Conservation (phyloP, 2,888 invertebrate genomes). For the Elmis aenea region DNA sequence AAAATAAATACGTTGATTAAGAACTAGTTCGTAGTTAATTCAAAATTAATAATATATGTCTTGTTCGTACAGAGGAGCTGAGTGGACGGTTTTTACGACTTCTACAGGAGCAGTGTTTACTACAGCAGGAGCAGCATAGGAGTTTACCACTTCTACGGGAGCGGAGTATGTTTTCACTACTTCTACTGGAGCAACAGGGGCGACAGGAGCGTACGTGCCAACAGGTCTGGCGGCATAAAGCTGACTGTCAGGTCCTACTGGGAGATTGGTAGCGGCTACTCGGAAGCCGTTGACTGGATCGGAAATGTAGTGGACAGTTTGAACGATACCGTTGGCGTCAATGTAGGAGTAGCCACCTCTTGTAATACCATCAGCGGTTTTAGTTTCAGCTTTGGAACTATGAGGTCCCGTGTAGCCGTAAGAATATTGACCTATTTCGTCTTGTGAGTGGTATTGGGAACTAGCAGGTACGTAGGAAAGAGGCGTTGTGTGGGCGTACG, state of each 20-base stretch:
- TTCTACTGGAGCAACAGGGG: no score
- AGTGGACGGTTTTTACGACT: constrained; percentile 9
- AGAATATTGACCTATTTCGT: constrained; percentile 49
- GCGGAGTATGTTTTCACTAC: no score
- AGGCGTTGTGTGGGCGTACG: constrained; percentile 3
- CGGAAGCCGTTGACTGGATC: constrained; percentile 61
- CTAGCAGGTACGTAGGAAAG: constrained; percentile 16
- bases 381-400: constrained; percentile 60
- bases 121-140: no score
- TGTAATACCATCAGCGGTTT: constrained; percentile 57
- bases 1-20: no score
- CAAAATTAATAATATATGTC: constrained; percentile 24
- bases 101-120: no score
- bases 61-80: constrained; percentile 22
- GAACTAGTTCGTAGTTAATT: no score
- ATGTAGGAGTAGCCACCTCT: constrained; percentile 65
- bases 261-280: constrained; percentile 61
- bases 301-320: constrained; percentile 60
- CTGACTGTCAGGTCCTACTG: constrained; percentile 38
- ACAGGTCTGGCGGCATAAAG: no score
- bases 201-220: background rate
- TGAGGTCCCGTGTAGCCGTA: constrained; percentile 63
- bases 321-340: constrained; percentile 60
- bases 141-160: no score
- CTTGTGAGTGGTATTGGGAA: constrained; percentile 54